phyloP scores from a whole-genome alignment of 2,113 vertebrate genomes.

The Myiagra hebetior region DNA sequence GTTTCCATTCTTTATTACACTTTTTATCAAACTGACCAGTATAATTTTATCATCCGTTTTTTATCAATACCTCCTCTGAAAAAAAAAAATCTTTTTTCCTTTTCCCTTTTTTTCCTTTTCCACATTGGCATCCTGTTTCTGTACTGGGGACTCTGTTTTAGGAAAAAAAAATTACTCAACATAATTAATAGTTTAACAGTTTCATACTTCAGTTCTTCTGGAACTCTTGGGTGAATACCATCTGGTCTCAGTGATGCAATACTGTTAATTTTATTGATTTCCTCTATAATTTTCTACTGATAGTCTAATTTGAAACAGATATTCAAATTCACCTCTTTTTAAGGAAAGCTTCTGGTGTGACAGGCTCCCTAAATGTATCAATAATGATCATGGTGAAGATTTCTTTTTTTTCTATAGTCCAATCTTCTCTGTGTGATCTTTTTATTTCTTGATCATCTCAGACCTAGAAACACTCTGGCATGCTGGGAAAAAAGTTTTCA shows the following conservation, averaged over 20 bases:
- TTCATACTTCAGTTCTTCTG: not conserved
- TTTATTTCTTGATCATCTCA: constrained; percentile 8
- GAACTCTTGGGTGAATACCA: not conserved
- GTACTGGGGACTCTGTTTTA: not conserved
- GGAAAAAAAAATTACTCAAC: not conserved
- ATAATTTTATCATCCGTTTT: not conserved
- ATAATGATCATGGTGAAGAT: not conserved
- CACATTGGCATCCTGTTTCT: not conserved
- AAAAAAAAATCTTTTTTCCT: not conserved
- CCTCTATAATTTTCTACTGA: not conserved
- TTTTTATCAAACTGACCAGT: not conserved
- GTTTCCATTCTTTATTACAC: not conserved
- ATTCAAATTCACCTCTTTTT: not conserved
- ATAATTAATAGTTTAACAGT: not conserved
- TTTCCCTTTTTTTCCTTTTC: too few relatives aligned
- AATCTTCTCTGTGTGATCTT: not conserved
- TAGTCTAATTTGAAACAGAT: not conserved
- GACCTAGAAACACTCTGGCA: not conserved
- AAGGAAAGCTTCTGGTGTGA: not conserved
- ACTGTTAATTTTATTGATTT: not conserved
- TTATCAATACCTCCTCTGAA: not conserved
- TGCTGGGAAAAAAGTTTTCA: not conserved
- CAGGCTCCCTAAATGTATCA: not conserved
- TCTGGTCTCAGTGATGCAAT: not conserved
- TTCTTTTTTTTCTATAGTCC: not conserved